phyloP scores from a whole-genome alignment of 2,888 invertebrate species.

The Drosophila borborema region DNA sequence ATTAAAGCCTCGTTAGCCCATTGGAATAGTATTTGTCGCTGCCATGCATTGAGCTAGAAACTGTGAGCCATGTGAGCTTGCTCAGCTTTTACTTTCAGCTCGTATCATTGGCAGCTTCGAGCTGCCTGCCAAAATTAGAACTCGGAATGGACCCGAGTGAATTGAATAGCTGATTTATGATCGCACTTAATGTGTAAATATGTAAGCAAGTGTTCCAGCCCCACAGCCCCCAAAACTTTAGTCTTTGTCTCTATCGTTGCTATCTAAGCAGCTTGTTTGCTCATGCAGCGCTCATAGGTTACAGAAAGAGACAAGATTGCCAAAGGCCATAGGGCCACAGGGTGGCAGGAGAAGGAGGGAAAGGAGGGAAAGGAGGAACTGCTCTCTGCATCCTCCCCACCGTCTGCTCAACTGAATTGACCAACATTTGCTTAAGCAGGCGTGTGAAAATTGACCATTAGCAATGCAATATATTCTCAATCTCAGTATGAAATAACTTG shows the following conservation, averaged over 20 bases:
- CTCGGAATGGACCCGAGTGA: constrained; percentile 70
- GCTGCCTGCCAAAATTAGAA: constrained; percentile 64
- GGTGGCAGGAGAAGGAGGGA: neutral
- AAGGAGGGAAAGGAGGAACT: neutral
- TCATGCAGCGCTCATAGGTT: constrained; percentile 53
- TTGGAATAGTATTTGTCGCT: constrained; percentile 4
- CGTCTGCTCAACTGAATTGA: constrained; percentile 23
- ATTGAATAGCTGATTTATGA: constrained; percentile 82
- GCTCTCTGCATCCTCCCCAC: too few relatives aligned
- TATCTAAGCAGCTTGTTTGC: constrained; percentile 40
- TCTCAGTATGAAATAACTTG: constrained; percentile 68
- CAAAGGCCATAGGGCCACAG: neutral
- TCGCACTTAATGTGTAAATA: constrained; percentile 79
- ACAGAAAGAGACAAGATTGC: neutral
- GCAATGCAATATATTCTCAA: constrained; percentile 77
- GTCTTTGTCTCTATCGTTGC: neutral
- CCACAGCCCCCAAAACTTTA: neutral
- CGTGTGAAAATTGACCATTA: constrained; percentile 82
- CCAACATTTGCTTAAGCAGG: constrained; percentile 78
- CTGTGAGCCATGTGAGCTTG: neutral
- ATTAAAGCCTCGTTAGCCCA: constrained; percentile 11
- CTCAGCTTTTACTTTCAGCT: neutral
- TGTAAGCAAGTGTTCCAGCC: constrained; percentile 40
- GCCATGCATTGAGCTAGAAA: neutral
- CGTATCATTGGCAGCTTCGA: constrained; percentile 18